Evolutionary conservation across 92 coral and sea anemone species (phyloP).

Genomic region (Heteractis magnifica): DNA sequence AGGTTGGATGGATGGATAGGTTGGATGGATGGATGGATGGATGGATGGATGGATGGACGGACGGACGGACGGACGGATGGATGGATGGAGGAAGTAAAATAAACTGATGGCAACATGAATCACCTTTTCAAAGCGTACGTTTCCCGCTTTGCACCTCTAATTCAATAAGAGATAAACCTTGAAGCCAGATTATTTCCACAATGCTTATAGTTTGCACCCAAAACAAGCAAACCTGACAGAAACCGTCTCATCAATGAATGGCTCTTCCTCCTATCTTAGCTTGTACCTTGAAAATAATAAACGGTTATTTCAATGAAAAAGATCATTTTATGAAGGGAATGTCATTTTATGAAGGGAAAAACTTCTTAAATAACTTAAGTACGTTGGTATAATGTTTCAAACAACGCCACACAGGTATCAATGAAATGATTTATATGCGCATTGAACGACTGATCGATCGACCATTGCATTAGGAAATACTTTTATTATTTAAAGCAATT

Average conservation of each 20-base stretch:
- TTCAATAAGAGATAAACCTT: background rate
- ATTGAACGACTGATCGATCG: too few relatives aligned
- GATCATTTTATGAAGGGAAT: too few relatives aligned
- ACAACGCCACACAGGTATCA: too few relatives aligned
- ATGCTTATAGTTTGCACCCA: background rate
- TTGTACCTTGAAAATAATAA: background rate
- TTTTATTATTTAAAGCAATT: too few relatives aligned
- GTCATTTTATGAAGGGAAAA: too few relatives aligned
- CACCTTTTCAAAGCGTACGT: background rate
- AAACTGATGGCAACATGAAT: background rate
- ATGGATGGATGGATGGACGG: background rate
- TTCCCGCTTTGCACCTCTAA: background rate
- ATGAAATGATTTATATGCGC: too few relatives aligned
- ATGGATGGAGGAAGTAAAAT: background rate
- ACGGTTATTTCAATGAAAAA: background rate
- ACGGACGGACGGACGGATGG: background rate
- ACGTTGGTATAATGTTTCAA: too few relatives aligned
- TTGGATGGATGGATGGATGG: background rate
- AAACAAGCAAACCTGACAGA: background rate
- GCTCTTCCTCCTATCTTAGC: background rate
- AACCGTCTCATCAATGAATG: background rate
- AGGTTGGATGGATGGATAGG: background rate
- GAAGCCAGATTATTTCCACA: background rate
- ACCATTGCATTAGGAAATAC: too few relatives aligned
- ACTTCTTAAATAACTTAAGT: too few relatives aligned